Evolutionary conservation across 2,113 vertebrate genomes (phyloP).

Genomic region (Circaetus cinerascens): DNA sequence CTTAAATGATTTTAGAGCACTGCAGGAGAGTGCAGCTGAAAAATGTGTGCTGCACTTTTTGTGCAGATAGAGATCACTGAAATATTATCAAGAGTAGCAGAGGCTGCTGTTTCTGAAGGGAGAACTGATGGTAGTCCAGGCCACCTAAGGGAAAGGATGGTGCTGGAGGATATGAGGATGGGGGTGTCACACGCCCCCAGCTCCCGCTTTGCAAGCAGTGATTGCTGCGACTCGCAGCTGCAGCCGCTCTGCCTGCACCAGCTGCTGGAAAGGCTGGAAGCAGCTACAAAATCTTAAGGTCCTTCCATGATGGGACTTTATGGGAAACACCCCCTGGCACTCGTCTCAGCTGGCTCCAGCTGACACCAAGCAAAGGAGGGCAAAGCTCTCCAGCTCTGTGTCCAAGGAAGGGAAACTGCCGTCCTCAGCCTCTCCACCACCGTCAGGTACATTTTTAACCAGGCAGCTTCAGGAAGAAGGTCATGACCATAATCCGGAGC

Average conservation of each 20-base stretch:
- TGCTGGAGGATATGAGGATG: not conserved
- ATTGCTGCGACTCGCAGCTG: not conserved
- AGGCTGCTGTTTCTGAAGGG: not conserved
- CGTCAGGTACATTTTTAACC: not conserved
- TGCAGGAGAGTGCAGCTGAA: not conserved
- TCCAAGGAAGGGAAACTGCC: not conserved
- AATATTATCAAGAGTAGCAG: not conserved
- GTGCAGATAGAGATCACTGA: not conserved
- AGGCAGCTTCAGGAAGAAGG: not conserved
- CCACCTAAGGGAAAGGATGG: not conserved
- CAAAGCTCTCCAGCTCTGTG: not conserved
- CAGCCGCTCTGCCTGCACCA: not conserved
- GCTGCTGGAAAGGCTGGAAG: not conserved
- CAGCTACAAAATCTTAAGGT: not conserved
- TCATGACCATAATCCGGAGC: not conserved
- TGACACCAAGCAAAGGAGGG: not conserved
- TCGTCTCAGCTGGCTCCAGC: accelerated
- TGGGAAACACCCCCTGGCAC: not conserved
- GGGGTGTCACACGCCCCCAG: not conserved
- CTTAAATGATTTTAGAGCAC: not conserved
- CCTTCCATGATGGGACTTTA: accelerated
- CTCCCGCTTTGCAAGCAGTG: not conserved
- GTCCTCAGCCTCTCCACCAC: not conserved
- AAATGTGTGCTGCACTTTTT: not conserved
- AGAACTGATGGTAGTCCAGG: not conserved